Evolutionary conservation across 92 coral and sea anemone species (phyloP), one percentile per base, ranked within the genome.

Genomic region (Micromussa lordhowensis): DNA sequence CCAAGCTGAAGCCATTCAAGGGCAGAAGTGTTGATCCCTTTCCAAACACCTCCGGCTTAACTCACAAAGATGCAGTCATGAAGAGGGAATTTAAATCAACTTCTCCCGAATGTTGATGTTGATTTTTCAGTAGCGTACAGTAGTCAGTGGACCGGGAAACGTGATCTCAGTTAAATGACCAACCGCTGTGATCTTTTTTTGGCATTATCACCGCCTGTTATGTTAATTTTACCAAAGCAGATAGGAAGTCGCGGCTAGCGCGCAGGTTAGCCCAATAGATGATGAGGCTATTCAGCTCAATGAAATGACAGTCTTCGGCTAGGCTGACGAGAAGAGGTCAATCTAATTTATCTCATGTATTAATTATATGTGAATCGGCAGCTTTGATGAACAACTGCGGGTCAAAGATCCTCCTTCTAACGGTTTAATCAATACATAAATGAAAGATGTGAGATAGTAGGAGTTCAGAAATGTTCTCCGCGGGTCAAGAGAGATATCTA

Each of bases 21-120:
- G 77, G 16, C 28, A 73, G 26, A 7, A 10, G 32, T 29, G 73
- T 10, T 68, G 64, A 82, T 68, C 77, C 86, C 18, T 29, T 44
- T 70, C 44, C 86, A 82, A 82, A 82, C 38, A 82, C 28, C n/a
- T 44, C 74, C 71, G 71, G 71, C 34, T 66, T 26, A 36, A 1
- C n/a, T 35, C 38, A 73, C n/a, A 73, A 31, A 35, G 63, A 18
- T 24, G 68, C 49, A 24, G 29, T 3, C 14, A 19, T 35, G n/a
- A 72, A 38, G 30, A 73, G 26, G 4, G 78, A 73, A 35, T 18
- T 29, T 9, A 61, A 38, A 38, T 63, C 32, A 61, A 35, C 35
- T 16, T 14, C 29, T 22, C 29, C n/a, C 21, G 30, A 64, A 66
- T 66, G 71, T 66, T 55, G 51, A 44, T 44, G 71, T 64, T 61